Conservation (phyloP, 1,140 invertebrate genomes). For the Leucophenga varia region DNA sequence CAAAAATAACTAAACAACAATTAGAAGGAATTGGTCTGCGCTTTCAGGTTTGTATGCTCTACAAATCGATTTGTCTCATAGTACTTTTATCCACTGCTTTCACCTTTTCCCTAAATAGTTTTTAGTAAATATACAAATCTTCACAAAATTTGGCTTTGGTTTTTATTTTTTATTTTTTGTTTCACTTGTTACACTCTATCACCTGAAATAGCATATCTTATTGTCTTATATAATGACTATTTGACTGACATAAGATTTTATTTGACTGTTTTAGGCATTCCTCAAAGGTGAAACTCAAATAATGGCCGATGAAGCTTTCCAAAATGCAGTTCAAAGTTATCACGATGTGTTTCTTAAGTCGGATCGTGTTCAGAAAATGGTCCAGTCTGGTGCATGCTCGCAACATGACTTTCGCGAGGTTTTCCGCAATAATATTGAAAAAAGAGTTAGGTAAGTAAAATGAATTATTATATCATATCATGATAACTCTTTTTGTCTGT, state of each 20-base stretch:
- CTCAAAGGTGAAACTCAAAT: conserved; percentile 96
- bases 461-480: neutral
- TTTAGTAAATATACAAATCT: too few species aligned
- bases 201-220: too few species aligned
- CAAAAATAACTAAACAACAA: conserved; percentile 95
- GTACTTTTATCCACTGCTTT: neutral
- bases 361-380: conserved; percentile 93
- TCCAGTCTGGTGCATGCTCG: conserved; percentile 94
- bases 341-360: conserved; percentile 97
- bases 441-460: conserved; percentile 76
- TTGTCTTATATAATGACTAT: too few species aligned
- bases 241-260: too few species aligned
- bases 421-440: conserved; percentile 96
- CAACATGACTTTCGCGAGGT: conserved; percentile 98
- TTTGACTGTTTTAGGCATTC: conserved; percentile 76
- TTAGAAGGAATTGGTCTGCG: conserved; percentile 92
- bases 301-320: conserved; percentile 98
- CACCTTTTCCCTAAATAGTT: too few species aligned
- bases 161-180: too few species aligned
- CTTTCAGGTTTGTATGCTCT: conserved; percentile 73
- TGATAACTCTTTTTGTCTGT: neutral
- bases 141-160: too few species aligned
- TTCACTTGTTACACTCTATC: too few species aligned
- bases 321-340: conserved; percentile 97
- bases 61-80: neutral